Evolutionary conservation across 2,797 vertebrate genomes (phyloP), one percentile per base, ranked within the genome.

Genomic region (Spizella passerina): DNA sequence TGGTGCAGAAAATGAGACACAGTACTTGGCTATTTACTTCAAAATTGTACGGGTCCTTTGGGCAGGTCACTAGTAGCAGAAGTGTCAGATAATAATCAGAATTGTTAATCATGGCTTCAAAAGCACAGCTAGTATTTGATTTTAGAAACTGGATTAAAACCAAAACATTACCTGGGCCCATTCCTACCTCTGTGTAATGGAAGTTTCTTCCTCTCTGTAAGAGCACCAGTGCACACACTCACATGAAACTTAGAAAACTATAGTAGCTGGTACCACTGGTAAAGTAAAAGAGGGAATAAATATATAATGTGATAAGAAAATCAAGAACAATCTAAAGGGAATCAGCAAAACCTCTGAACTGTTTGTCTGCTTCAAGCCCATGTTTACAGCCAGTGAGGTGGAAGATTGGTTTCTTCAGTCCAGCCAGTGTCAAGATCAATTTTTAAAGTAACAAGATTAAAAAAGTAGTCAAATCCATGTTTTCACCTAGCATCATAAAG

Each of bases 151-250:
- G 14, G 8, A 22, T 77, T 73, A 57, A 77, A 80, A 88, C 0
- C 5, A 84, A 32, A 83, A 29, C 4, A 29, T 20, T 36, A 38
- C 10, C 6, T 5, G 12, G 32, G 10, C 19, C 15, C 12, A 9
- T 60, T 60, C 23, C 46, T 52, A 4, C 19, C 32, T 38, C 5
- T 0, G 0, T 44, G 19, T 24, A 10, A 20, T 52, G 16, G 12
- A 59, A 50, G 10, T 44, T 75, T 44, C 27, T 36, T 66, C 19
- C n/a, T 59, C 43, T 73, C 44, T 84, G 14, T 44, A 36, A 27
- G 22, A n/a, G 14, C 9, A 73, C 18, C 26, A 57, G 17, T 36
- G 17, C 43, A 27, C 36, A 27, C 61, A n/a, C 7, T 43, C 18
- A 23, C 8, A 8, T 52, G 38, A 46, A 26, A 46, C 47, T 71